phyloP scores from a whole-genome alignment of 2,113 vertebrate species.

The Pyrgilauda ruficollis region DNA sequence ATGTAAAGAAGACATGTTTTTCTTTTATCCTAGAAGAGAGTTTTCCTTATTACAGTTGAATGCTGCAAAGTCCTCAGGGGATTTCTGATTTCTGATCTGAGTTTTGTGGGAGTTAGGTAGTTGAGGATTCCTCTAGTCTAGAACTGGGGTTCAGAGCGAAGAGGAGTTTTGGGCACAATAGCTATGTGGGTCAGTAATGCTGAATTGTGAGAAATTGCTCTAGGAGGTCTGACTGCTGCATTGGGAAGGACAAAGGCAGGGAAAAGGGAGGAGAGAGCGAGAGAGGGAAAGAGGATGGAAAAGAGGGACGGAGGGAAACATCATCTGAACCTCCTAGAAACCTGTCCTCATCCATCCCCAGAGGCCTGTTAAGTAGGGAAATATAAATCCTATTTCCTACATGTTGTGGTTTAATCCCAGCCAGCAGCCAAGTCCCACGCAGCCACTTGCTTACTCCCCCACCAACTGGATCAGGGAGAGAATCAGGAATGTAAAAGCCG shows the following conservation, averaged over 20 bases:
- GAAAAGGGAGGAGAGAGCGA: background rate
- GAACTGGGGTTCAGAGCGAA: background rate
- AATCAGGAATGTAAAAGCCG: background rate
- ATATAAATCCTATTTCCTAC: background rate
- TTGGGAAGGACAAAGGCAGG: background rate
- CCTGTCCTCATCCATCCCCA: background rate
- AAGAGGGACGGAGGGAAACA: background rate
- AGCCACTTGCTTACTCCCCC: background rate
- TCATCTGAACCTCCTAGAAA: background rate
- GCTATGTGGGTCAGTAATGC: background rate
- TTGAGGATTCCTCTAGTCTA: background rate
- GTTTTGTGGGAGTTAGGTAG: background rate
- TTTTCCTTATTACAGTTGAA: background rate
- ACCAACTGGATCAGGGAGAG: background rate
- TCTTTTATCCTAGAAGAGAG: background rate
- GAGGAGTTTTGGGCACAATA: background rate
- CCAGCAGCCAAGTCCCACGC: background rate
- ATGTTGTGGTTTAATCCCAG: background rate
- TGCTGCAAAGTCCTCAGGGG: background rate
- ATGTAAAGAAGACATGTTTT: background rate
- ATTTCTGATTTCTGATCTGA: background rate
- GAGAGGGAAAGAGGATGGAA: background rate
- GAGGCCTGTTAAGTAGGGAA: background rate
- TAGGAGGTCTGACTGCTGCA: background rate
- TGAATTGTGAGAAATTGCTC: background rate